Percentiles rank a stretch among this genome's conserved stretches.
Conservation (phyloP, 1,140 invertebrate genomes). For the Pseudoatta argentina region DNA sequence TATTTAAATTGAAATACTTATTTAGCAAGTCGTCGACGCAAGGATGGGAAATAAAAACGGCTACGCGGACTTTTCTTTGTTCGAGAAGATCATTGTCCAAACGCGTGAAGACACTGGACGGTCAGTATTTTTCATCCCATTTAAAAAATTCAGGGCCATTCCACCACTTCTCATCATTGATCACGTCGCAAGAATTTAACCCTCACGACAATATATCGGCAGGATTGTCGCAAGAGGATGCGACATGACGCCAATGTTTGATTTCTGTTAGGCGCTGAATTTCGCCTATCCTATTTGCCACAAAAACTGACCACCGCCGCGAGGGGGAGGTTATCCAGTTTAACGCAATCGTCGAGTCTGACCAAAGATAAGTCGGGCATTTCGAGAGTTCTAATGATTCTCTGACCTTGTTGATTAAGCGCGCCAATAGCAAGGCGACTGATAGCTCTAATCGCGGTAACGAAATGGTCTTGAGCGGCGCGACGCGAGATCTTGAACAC, state of each 20-base stretch:
- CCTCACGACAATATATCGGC: background rate
- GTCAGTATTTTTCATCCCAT: background rate
- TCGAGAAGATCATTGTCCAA: background rate
- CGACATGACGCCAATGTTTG: background rate
- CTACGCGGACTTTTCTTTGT: background rate
- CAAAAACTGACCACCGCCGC: no score
- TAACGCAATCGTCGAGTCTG: no score
- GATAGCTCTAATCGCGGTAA: no score
- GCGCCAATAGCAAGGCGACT: constrained; percentile 55
- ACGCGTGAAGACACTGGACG: background rate
- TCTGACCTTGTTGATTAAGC: constrained; percentile 31
- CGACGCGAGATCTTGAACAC: no score
- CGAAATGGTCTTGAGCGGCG: no score
- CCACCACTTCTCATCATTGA: background rate
- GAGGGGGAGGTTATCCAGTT: no score
- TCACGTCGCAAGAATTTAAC: accelerated
- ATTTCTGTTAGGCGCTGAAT: background rate
- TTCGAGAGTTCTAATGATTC: background rate
- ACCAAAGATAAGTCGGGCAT: no score
- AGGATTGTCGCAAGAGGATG: background rate
- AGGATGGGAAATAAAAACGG: no score
- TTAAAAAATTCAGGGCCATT: background rate
- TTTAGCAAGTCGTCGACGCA: no score
- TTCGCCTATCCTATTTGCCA: no score
- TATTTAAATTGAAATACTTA: no score